Evolutionary conservation across 2,113 vertebrate species (phyloP).

Genomic region (Ophthalmolycus amberensis): DNA sequence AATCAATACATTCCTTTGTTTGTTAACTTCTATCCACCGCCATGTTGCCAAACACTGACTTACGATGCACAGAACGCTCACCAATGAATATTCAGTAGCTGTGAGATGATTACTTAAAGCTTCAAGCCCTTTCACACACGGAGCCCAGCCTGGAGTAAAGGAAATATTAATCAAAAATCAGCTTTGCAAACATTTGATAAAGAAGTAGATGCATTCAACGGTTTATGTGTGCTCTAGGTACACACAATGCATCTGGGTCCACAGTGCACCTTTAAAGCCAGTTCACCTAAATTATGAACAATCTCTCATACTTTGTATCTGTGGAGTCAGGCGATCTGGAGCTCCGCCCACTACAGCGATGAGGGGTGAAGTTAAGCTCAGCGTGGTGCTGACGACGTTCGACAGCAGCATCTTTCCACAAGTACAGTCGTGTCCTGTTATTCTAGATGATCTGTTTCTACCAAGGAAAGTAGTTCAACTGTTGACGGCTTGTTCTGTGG

Average conservation of each 20-base stretch:
- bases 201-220: background rate
- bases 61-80: background rate
- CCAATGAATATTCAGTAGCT: background rate
- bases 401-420: background rate
- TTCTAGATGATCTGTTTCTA: too few relatives aligned
- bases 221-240: background rate
- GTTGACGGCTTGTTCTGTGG: background rate
- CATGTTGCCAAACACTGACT: background rate
- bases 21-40: background rate
- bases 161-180: background rate
- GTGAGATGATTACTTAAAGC: background rate
- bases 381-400: too few relatives aligned
- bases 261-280: background rate
- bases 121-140: background rate
- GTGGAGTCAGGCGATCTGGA: background rate
- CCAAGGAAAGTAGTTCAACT: background rate
- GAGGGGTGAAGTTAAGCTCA: too few relatives aligned
- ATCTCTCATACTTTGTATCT: background rate
- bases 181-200: background rate
- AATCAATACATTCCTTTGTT: background rate
- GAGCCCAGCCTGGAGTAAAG: background rate
- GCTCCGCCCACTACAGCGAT: background rate
- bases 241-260: background rate
- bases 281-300: background rate
- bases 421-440: background rate